Evolutionary conservation across 1,140 invertebrate species (phyloP).

Genomic region (Cherax destructor): DNA sequence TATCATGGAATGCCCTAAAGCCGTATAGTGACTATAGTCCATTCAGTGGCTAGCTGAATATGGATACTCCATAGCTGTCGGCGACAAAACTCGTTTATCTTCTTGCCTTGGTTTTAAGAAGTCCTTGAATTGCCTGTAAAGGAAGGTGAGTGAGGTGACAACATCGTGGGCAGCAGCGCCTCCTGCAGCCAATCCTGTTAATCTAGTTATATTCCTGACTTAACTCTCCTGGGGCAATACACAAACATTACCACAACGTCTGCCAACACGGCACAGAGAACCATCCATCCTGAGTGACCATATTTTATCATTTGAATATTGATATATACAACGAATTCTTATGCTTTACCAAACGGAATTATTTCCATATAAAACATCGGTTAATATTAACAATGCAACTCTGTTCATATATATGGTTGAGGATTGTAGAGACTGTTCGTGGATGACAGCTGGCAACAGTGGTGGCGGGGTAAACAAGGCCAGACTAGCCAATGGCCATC

Average conservation of each 20-base stretch:
- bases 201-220: conserved; percentile 17
- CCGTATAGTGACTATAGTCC: no score
- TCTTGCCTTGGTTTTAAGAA: no score
- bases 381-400: no score
- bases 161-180: background rate
- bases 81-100: no score
- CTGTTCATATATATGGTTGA: background rate
- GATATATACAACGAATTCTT: background rate
- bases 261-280: background rate
- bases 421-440: background rate
- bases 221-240: background rate
- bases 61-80: no score
- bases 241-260: background rate
- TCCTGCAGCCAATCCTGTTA: background rate
- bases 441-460: conserved; percentile 16
- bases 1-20: no score
- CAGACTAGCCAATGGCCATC: conserved; percentile 2
- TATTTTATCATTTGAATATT: background rate
- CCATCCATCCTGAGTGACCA: background rate
- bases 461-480: background rate
- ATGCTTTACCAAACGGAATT: background rate
- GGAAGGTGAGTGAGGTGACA: background rate
- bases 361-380: background rate
- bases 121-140: no score
- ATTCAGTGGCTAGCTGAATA: no score